A percentile compares a stretch with the other conserved stretches of the same genome.
Conservation (phyloP, 2,113 vertebrate genomes). For the Pelvicachromis taeniatus region DNA sequence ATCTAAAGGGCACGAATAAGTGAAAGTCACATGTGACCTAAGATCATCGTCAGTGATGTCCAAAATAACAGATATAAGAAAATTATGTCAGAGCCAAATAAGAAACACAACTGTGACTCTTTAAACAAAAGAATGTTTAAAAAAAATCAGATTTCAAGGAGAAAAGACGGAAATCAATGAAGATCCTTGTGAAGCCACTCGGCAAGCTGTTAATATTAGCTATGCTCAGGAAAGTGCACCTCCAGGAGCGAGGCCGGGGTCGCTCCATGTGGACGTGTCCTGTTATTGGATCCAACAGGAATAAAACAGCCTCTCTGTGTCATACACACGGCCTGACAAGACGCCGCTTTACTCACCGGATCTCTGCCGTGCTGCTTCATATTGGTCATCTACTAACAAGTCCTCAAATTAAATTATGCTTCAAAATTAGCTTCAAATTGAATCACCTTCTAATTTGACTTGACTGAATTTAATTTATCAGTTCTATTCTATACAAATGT, state of each 20-base stretch:
- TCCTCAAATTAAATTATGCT: background rate
- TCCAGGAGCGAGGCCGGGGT: background rate
- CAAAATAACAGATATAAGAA: background rate
- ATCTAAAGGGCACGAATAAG: background rate
- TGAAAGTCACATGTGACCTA: background rate
- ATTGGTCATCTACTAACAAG: background rate
- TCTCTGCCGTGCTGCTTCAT: background rate
- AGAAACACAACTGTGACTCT: background rate
- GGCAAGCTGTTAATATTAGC: rapidly evolving
- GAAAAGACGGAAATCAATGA: background rate
- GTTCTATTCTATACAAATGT: background rate
- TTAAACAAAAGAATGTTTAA: background rate
- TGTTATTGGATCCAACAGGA: background rate
- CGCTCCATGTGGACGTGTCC: background rate
- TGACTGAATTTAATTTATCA: background rate
- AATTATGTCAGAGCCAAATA: background rate
- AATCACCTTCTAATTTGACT: background rate
- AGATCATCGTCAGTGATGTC: background rate
- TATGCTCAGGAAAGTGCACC: background rate
- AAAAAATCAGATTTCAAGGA: background rate
- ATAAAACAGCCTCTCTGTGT: background rate
- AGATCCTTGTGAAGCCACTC: background rate
- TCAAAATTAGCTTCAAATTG: background rate
- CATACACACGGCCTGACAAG: background rate
- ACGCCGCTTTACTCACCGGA: background rate